phyloP scores from a whole-genome alignment of 2,888 invertebrate species.

The Strigamia maritima region DNA sequence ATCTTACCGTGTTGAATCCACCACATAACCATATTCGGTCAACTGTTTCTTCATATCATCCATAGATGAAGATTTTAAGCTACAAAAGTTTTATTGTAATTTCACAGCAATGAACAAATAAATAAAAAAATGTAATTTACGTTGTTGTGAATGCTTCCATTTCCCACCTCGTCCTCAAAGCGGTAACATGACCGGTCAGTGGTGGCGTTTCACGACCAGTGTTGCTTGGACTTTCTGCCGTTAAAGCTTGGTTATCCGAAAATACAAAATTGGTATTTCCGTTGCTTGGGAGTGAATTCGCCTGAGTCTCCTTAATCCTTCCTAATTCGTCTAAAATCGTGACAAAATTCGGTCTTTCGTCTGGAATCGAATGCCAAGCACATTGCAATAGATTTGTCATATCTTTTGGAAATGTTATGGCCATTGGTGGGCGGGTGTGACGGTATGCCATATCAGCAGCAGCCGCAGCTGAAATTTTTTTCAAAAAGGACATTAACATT shows the following conservation, averaged over 20 bases:
- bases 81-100: neutral
- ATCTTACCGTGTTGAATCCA: neutral
- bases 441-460: constrained; percentile 57
- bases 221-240: constrained; percentile 1
- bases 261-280: neutral
- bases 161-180: constrained; percentile 51
- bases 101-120: neutral
- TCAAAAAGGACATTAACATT: too few species aligned
- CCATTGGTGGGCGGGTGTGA: constrained; percentile 50
- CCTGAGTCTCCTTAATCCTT: constrained; percentile 47
- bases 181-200: constrained; percentile 49
- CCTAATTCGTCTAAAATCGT: constrained; percentile 44
- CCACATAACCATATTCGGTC: constrained; percentile 46
- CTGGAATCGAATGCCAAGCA: constrained; percentile 54
- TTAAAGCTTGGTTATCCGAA: neutral
- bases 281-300: neutral
- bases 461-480: constrained; percentile 50
- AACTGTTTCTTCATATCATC: constrained; percentile 47
- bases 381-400: constrained; percentile 51
- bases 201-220: constrained; percentile 44
- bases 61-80: too few species aligned
- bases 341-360: constrained; percentile 47
- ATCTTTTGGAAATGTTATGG: constrained; percentile 53
- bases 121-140: neutral
- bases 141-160: constrained; percentile 47